A percentile compares a stretch with the other conserved stretches of the same genome.
Conservation (phyloP, 2,113 vertebrate species). For the Cisticola juncidis region DNA sequence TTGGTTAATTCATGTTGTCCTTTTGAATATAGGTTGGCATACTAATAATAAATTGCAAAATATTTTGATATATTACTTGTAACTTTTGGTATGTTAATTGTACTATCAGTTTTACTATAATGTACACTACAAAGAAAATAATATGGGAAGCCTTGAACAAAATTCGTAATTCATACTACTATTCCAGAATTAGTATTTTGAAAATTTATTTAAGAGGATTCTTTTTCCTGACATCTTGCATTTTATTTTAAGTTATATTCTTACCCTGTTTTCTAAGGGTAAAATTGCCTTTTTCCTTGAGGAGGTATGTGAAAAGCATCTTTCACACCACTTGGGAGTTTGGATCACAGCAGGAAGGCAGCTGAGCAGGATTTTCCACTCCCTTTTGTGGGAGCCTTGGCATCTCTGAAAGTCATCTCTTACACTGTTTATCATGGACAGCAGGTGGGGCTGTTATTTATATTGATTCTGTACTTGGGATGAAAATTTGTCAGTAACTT, state of each 20-base stretch:
- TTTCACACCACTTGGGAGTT: neutral
- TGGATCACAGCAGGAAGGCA: neutral
- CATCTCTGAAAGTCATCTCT: neutral
- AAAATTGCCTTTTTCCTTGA: neutral
- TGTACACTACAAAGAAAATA: neutral
- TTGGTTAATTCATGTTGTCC: neutral
- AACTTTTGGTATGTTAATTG: neutral
- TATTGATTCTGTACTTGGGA: neutral
- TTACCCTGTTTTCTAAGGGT: neutral
- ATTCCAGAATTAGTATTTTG: neutral
- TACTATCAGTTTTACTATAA: neutral
- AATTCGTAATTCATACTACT: neutral
- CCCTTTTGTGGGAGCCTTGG: neutral
- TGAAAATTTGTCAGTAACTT: neutral
- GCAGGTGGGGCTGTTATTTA: neutral
- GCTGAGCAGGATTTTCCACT: neutral
- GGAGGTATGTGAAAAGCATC: neutral
- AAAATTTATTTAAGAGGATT: neutral
- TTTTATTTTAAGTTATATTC: neutral
- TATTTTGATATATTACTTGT: neutral
- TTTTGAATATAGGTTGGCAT: neutral
- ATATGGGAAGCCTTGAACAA: neutral
- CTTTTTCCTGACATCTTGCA: neutral
- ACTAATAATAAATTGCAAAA: neutral
- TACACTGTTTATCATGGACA: accelerated